Conservation (phyloP, 1,140 invertebrate genomes). For the Teleopsis dalmanni region DNA sequence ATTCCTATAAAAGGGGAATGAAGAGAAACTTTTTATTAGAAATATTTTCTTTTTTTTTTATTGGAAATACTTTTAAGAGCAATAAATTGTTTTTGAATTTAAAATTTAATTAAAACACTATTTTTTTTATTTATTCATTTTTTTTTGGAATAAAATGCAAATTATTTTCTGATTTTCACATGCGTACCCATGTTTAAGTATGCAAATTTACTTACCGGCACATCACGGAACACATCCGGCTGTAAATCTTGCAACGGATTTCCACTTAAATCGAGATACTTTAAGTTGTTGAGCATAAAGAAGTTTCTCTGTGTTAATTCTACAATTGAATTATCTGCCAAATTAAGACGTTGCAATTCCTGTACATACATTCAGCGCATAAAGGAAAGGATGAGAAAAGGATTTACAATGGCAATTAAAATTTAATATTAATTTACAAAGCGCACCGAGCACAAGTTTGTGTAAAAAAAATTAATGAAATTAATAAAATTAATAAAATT, state of each 20-base stretch:
- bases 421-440: no score
- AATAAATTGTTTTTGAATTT: not conserved
- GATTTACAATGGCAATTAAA: no score
- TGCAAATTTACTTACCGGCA: slow-evolving; percentile 47
- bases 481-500: no score
- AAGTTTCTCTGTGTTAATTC: slow-evolving; percentile 60
- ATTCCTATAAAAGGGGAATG: slow-evolving; percentile 47
- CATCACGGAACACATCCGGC: slow-evolving; percentile 70
- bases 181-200: not conserved
- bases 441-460: no score
- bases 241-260: slow-evolving; percentile 64
- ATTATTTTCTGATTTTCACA: not conserved
- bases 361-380: no score
- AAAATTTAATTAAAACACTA: not conserved
- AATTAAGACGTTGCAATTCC: slow-evolving; percentile 57
- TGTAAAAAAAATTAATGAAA: no score
- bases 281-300: slow-evolving; percentile 56
- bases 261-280: slow-evolving; percentile 62
- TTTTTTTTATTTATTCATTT: not conserved
- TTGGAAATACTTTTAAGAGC: not conserved
- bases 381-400: no score
- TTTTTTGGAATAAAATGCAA: not conserved
- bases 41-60: not conserved
- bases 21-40: not conserved
- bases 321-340: slow-evolving; percentile 62